Evolutionary conservation across 1,140 invertebrate species (phyloP).

Genomic region (Melipona quadrifasciata): DNA sequence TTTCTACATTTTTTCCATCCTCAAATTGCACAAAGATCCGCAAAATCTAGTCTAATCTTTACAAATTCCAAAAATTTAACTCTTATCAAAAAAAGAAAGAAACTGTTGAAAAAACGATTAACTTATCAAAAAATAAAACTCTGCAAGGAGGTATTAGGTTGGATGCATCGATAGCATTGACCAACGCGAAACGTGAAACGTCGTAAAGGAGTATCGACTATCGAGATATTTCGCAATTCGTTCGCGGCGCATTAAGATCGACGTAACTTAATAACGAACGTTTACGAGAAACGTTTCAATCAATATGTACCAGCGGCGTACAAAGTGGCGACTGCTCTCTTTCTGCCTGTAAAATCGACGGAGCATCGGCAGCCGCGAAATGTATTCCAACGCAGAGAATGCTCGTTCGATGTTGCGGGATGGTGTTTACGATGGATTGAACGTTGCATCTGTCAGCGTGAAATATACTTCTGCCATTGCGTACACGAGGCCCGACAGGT

Average conservation of each 20-base stretch:
- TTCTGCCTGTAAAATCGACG: neutral
- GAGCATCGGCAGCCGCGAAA: neutral
- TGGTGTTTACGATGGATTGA: constrained; percentile 32
- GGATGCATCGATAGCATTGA: neutral
- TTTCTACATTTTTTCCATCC: no score
- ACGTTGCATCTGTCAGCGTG: constrained; percentile 31
- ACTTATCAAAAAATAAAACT: neutral
- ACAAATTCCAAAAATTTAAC: no score
- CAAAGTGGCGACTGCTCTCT: neutral
- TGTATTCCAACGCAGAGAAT: neutral
- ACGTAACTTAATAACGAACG: neutral
- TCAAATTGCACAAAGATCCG: no score
- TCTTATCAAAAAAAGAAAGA: no score
- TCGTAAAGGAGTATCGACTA: no score
- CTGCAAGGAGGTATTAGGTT: neutral
- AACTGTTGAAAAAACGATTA: neutral
- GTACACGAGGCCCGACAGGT: constrained; percentile 27
- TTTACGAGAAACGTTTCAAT: neutral
- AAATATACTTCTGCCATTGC: constrained; percentile 31
- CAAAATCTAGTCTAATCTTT: no score
- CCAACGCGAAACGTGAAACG: neutral
- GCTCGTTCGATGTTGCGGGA: neutral
- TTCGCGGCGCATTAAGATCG: neutral
- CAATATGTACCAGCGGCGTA: neutral
- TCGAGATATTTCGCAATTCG: neutral